Percentiles rank a stretch among this genome's conserved stretches.
These are phyloP conservation scores for Lamellibrachia luymesi DNA, from an alignment of 1,140 invertebrate species.

Conservation along the genomic window DNA sequence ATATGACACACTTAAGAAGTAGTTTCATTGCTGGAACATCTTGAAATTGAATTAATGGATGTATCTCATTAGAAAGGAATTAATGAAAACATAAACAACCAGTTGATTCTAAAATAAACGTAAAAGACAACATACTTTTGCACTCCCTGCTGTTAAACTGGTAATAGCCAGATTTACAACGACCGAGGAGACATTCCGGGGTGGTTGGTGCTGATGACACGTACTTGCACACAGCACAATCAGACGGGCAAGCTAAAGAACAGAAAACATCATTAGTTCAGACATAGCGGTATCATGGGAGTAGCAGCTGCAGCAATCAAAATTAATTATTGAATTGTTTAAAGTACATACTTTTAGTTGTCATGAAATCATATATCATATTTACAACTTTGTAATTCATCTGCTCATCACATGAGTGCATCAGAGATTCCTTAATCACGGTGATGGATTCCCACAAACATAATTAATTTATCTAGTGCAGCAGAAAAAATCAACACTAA, in stretches of 20 bases:
- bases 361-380: not conserved
- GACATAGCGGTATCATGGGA: not conserved
- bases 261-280: not conserved
- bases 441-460: not conserved
- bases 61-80: not conserved
- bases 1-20: no score
- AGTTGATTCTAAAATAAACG: no score
- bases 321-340: not conserved
- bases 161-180: not conserved
- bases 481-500: not conserved
- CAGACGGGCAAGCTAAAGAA: not conserved
- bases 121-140: not conserved
- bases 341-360: not conserved
- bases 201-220: not conserved
- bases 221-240: not conserved
- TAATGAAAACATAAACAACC: not conserved
- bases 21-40: no score
- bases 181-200: not conserved
- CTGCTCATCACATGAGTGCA: not conserved
- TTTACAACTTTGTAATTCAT: not conserved
- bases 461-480: not conserved
- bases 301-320: not conserved
- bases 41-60: not conserved
- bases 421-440: not conserved
- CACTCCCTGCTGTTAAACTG: not conserved